Conservation (phyloP, 1,140 invertebrate genomes). For the Cotesia chilonis region DNA sequence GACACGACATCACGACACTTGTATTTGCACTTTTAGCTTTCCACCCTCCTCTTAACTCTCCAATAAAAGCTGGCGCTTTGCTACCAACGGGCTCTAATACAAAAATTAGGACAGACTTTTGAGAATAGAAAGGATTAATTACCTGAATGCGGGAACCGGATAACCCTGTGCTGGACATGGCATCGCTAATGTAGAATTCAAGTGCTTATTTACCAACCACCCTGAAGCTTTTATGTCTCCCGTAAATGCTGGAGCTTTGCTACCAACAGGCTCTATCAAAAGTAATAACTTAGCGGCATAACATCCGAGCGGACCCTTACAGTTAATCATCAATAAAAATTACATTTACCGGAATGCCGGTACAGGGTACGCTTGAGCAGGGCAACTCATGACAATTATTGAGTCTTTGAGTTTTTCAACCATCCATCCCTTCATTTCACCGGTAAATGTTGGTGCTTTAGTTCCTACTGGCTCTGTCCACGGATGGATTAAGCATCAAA, state of each 20-base stretch:
- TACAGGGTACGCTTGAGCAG: conserved; percentile 78
- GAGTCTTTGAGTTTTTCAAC: conserved; percentile 15
- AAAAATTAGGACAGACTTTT: conserved; percentile 10
- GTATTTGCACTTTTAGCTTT: conserved; percentile 45
- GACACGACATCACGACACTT: conserved; percentile 40
- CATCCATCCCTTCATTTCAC: conserved; percentile 57
- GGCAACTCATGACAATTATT: conserved; percentile 67
- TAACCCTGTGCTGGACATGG: conserved; percentile 74
- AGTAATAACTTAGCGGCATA: not conserved
- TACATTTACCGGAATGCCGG: conserved; percentile 75
- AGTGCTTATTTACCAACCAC: conserved; percentile 52
- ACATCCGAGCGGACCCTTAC: no score
- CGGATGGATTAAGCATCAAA: conserved; percentile 9
- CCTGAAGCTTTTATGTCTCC: conserved; percentile 60
- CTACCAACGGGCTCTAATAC: conserved; percentile 60
- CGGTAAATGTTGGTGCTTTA: conserved; percentile 71
- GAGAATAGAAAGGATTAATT: conserved; percentile 43
- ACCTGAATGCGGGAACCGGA: conserved; percentile 60
- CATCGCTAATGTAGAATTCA: conserved; percentile 62
- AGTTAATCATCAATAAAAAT: not conserved
- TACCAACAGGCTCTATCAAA: conserved; percentile 70
- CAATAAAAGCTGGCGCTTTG: conserved; percentile 58
- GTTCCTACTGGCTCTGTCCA: conserved; percentile 74
- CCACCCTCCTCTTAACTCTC: conserved; percentile 48
- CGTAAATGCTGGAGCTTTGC: conserved; percentile 71